These are phyloP conservation scores for Paramormyrops kingsleyae DNA, from an alignment of 2,113 vertebrate genomes.

Conservation along the genomic window DNA sequence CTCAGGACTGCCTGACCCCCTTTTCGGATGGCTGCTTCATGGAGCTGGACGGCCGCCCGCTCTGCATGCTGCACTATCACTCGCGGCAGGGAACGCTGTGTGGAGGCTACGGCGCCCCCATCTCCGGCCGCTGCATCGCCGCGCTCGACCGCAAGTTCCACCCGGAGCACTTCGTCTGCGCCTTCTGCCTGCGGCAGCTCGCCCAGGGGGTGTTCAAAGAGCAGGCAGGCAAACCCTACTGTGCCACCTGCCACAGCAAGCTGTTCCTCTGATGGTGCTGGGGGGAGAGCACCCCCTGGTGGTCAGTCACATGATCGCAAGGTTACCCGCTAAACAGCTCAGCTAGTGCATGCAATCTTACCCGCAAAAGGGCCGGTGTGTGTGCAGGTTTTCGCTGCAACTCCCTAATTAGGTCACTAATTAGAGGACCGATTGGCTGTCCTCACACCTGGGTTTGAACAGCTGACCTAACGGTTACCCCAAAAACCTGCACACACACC, in stretches of 20 bases:
- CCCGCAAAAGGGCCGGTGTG: too few species aligned
- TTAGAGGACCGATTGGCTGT: too few species aligned
- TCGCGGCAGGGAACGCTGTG: constrained; percentile 73
- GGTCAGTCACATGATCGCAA: background rate
- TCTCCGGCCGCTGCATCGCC: constrained; percentile 71
- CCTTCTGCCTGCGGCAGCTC: constrained; percentile 77
- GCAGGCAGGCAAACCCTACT: constrained; percentile 69
- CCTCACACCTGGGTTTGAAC: too few species aligned
- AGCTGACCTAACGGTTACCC: too few species aligned
- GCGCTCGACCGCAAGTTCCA: constrained; percentile 75
- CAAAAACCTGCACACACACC: too few species aligned
- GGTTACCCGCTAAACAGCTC: background rate
- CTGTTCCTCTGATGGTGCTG: constrained; percentile 59
- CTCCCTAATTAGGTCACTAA: too few species aligned
- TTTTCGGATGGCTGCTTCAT: constrained; percentile 70
- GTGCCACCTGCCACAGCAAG: constrained; percentile 64
- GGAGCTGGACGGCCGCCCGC: constrained; percentile 72
- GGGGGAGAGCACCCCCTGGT: background rate
- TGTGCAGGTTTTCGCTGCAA: too few species aligned
- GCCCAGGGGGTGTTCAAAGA: constrained; percentile 77
- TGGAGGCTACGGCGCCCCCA: constrained; percentile 58
- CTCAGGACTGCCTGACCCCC: constrained; percentile 72
- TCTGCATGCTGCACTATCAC: constrained; percentile 80
- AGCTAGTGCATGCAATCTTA: background rate
- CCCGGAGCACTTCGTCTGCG: constrained; percentile 83